Conservation (phyloP, 2,113 vertebrate species). For the human region DNA sequence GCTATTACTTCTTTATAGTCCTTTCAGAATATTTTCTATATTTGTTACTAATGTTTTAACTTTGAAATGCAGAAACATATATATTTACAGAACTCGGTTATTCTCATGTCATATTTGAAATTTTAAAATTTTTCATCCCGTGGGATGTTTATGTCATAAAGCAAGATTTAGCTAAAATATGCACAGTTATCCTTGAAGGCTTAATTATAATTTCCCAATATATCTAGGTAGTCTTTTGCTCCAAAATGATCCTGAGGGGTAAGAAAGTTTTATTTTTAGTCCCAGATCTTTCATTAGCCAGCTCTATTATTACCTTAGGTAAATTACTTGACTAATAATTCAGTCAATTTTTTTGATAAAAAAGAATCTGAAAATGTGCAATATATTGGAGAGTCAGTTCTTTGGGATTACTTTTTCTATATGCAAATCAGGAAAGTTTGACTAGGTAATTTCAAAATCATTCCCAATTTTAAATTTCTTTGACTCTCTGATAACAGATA, state of each 20-base stretch:
- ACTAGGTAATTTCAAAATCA: background rate
- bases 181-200: background rate
- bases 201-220: background rate
- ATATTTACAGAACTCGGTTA: background rate
- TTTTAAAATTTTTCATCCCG: background rate
- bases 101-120: background rate
- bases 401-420: background rate
- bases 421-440: background rate
- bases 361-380: background rate
- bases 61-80: slow-evolving; percentile 32
- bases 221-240: background rate
- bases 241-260: background rate
- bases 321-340: background rate
- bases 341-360: background rate
- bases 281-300: background rate
- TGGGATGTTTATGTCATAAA: background rate
- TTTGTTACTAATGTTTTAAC: background rate
- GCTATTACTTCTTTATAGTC: background rate
- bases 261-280: background rate
- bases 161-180: background rate
- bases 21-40: slow-evolving; percentile 31
- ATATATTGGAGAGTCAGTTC: background rate
- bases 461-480: slow-evolving; percentile 3
- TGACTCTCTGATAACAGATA: background rate
- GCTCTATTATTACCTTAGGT: background rate